Conservation (phyloP, 2,113 vertebrate genomes). For the Pardalotus punctatus region DNA sequence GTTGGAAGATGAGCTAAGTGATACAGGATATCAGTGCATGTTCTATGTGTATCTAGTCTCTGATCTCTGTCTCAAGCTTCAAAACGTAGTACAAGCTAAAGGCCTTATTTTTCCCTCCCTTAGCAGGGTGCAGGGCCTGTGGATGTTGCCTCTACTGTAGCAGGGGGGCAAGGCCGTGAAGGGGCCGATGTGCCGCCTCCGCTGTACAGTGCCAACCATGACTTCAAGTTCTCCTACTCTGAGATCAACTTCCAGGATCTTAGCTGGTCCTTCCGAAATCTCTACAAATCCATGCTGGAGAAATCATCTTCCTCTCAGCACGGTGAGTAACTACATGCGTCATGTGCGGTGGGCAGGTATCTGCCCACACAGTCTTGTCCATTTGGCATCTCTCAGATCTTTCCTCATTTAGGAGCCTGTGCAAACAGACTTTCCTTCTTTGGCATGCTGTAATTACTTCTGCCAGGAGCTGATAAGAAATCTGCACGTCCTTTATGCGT, state of each 20-base stretch:
- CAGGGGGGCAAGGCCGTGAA: constrained; percentile 73
- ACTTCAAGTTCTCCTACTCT: constrained; percentile 91
- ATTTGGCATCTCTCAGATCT: not conserved
- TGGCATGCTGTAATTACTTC: constrained; percentile 38
- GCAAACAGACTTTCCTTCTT: constrained; percentile 36
- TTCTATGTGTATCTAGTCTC: not conserved
- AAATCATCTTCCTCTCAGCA: constrained; percentile 86
- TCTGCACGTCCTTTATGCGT: not conserved
- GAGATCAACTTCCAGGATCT: constrained; percentile 92
- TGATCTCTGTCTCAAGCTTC: not conserved
- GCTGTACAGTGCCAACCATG: constrained; percentile 79
- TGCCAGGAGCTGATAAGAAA: constrained; percentile 18
- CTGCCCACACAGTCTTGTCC: constrained; percentile 22
- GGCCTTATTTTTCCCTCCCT: not conserved
- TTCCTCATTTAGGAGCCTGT: not conserved
- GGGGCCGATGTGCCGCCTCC: constrained; percentile 74
- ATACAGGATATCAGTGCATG: not conserved
- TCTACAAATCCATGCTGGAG: constrained; percentile 91
- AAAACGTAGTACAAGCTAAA: not conserved
- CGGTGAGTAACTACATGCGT: constrained; percentile 68
- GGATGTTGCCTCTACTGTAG: constrained; percentile 68
- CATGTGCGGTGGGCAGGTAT: constrained; percentile 32
- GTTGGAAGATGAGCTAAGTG: not conserved
- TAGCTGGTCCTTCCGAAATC: constrained; percentile 93
- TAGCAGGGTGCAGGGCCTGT: constrained; percentile 69